phyloP scores from a whole-genome alignment of 2,888 invertebrate species.

The Pyrocoelia pectoralis region DNA sequence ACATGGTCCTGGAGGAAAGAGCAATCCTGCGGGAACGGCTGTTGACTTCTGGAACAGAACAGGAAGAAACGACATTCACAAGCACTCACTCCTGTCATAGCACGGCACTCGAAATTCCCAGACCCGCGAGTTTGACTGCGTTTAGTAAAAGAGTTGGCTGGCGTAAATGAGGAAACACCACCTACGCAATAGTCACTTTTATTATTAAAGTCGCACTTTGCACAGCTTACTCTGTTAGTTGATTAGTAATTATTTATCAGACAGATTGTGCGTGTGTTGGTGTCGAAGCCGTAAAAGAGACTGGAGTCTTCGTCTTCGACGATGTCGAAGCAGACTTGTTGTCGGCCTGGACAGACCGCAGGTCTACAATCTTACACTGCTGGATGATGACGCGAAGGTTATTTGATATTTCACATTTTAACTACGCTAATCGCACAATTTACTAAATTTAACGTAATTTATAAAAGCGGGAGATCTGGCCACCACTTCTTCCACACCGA shows the following conservation, averaged over 20 bases:
- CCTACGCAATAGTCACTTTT: constrained; percentile 52
- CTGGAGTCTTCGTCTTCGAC: constrained; percentile 46
- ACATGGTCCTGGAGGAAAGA: constrained; percentile 31
- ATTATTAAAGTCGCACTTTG: constrained; percentile 49
- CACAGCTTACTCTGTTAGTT: constrained; percentile 43
- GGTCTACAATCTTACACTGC: constrained; percentile 41
- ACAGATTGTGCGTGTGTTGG: constrained; percentile 38
- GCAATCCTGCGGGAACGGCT: constrained; percentile 37
- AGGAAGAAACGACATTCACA: constrained; percentile 39
- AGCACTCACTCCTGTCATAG: constrained; percentile 43
- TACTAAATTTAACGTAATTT: constrained; percentile 36
- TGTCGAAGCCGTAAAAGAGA: constrained; percentile 38
- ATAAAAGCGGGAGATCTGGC: constrained; percentile 6
- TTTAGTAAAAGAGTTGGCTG: constrained; percentile 41
- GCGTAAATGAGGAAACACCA: constrained; percentile 57
- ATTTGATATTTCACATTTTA: constrained; percentile 31
- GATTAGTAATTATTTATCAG: constrained; percentile 26
- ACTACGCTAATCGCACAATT: constrained; percentile 31
- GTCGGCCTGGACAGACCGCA: constrained; percentile 46
- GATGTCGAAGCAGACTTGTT: constrained; percentile 49
- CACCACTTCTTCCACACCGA: neutral
- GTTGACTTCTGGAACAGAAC: constrained; percentile 29
- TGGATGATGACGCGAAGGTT: constrained; percentile 37
- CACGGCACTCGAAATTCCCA: constrained; percentile 40
- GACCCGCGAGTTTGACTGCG: constrained; percentile 32